Evolutionary conservation across 2,888 invertebrate genomes (phyloP).

Genomic region (Coleophora deauratella): DNA sequence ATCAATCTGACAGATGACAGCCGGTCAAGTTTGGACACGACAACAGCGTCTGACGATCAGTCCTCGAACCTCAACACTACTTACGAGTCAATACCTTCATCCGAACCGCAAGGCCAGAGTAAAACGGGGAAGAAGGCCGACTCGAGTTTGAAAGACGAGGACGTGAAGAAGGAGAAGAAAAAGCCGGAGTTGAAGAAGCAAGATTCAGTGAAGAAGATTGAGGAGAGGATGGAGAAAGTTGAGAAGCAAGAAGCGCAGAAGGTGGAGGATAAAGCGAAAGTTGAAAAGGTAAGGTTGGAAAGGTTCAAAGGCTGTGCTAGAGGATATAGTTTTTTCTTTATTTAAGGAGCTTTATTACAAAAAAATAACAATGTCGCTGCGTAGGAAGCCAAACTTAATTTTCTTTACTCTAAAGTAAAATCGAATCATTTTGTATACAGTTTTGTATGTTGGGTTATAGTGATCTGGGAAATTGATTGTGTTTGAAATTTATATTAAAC

Average conservation of each 20-base stretch:
- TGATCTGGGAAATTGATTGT: too few relatives aligned
- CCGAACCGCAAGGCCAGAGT: conserved; percentile 21
- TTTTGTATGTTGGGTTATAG: too few relatives aligned
- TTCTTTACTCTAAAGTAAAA: too few relatives aligned
- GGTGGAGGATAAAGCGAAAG: conserved; percentile 23
- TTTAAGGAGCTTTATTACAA: too few relatives aligned
- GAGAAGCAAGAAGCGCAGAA: conserved; percentile 24
- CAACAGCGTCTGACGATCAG: conserved; percentile 17
- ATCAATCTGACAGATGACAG: conserved; percentile 59
- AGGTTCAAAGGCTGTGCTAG: too few relatives aligned
- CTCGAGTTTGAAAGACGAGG: conserved; percentile 59
- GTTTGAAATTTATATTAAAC: too few relatives aligned
- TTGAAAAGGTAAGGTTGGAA: too few relatives aligned
- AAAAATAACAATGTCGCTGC: too few relatives aligned
- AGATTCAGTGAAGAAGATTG: conserved; percentile 40
- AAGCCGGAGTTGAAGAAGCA: conserved; percentile 13
- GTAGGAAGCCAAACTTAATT: too few relatives aligned
- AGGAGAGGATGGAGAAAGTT: conserved; percentile 22
- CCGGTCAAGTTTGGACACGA: conserved; percentile 46
- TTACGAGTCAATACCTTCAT: not conserved
- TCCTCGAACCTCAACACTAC: too few relatives aligned
- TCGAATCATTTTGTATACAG: too few relatives aligned
- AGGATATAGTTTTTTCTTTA: too few relatives aligned
- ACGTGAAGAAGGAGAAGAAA: conserved; percentile 42
- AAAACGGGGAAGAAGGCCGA: conserved; percentile 60